Percentiles rank a stretch among this genome's conserved stretches.
Conservation (phyloP, 2,797 vertebrate genomes). For the Coregonus ussuriensis region DNA sequence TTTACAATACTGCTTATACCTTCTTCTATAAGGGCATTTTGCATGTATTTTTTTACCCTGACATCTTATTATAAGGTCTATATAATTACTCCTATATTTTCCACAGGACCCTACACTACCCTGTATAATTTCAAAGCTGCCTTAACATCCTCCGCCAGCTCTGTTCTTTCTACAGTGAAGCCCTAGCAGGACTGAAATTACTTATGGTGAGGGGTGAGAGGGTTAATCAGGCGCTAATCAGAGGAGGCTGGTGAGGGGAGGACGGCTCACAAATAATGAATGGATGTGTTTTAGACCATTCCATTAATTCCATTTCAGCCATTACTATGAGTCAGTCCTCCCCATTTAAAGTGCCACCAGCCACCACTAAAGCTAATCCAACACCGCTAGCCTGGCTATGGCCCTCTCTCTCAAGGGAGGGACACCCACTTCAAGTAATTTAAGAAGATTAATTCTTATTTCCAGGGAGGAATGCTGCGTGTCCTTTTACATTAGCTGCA, state of each 20-base stretch:
- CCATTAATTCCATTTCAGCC: not conserved
- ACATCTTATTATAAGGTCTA: not conserved
- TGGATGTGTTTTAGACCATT: conserved; percentile 46
- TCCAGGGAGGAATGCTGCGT: conserved; percentile 43
- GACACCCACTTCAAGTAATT: conserved; percentile 52
- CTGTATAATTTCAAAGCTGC: too few relatives aligned
- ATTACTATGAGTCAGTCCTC: too few relatives aligned
- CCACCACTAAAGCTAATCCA: conserved; percentile 37
- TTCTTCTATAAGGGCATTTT: not conserved
- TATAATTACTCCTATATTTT: too few relatives aligned
- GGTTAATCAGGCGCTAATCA: conserved; percentile 38
- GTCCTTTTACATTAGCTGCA: conserved; percentile 49
- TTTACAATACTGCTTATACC: not conserved
- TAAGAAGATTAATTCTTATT: conserved; percentile 64
- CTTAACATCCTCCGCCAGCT: too few relatives aligned
- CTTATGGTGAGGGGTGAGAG: too few relatives aligned
- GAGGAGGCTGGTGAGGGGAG: too few relatives aligned
- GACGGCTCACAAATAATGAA: too few relatives aligned
- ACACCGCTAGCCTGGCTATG: not conserved
- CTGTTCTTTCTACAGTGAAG: too few relatives aligned
- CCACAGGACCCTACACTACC: not conserved
- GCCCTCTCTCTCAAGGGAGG: conserved; percentile 42
- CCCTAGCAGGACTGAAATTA: not conserved
- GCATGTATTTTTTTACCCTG: not conserved
- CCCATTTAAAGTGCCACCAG: too few relatives aligned